These are phyloP conservation scores for Arctocebus calabarensis DNA, from an alignment of 2,797 vertebrate species.

Conservation along the genomic window DNA sequence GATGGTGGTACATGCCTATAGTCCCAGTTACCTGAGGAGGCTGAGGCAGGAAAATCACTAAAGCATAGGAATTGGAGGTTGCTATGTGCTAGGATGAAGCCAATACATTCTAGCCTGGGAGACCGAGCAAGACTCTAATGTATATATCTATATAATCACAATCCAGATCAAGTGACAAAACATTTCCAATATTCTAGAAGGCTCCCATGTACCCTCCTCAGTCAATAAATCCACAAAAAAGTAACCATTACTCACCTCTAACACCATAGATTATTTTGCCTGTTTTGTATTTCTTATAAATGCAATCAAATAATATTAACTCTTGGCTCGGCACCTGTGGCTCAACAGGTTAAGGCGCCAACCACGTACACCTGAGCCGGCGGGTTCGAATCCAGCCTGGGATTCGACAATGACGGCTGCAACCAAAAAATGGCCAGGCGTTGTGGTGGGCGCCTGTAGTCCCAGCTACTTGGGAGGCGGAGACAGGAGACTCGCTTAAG, in stretches of 20 bases:
- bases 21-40: neutral
- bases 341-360: too few relatives aligned
- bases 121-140: neutral
- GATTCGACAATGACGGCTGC: too few relatives aligned
- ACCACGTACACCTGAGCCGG: too few relatives aligned
- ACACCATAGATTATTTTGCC: neutral
- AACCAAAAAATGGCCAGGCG: too few relatives aligned
- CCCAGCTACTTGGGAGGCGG: too few relatives aligned
- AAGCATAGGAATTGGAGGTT: neutral
- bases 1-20: neutral
- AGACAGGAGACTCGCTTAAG: too few relatives aligned
- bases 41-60: neutral
- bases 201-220: neutral
- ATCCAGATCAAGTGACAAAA: neutral
- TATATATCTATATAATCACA: neutral
- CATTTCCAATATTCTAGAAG: neutral
- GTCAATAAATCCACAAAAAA: neutral
- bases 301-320: neutral
- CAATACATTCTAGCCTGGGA: neutral
- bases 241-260: slow-evolving; percentile 11
- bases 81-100: neutral
- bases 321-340: too few relatives aligned
- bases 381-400: too few relatives aligned
- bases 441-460: too few relatives aligned
- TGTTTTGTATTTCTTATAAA: neutral